Evolutionary conservation across 2,888 invertebrate genomes (phyloP).

Genomic region (Eilema griseolum): DNA sequence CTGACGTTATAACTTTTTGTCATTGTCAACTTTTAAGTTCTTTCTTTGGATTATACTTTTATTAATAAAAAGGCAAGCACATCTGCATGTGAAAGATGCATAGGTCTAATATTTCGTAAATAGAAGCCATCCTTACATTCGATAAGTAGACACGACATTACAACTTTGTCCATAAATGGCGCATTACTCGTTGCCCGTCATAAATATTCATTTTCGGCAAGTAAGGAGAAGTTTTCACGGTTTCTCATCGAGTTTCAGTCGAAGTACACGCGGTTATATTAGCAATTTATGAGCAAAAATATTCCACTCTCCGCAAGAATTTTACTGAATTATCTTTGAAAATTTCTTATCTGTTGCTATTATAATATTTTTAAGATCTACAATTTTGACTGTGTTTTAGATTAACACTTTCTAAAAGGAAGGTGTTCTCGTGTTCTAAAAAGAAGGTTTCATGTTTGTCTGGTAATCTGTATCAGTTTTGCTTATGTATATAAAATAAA

Average conservation of each 20-base stretch:
- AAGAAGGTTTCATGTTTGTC: too few relatives aligned
- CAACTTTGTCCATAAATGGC: conserved; percentile 84
- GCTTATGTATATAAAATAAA: too few relatives aligned
- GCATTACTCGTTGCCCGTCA: conserved; percentile 80
- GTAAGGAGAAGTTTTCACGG: conserved; percentile 80
- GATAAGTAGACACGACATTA: conserved; percentile 78
- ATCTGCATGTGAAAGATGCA: neutral
- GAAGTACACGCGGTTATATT: conserved; percentile 78
- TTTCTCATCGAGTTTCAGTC: conserved; percentile 68
- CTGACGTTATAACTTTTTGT: too few relatives aligned
- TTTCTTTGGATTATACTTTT: neutral
- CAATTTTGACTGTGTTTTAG: conserved; percentile 15
- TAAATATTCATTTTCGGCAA: conserved; percentile 85
- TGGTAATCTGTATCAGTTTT: too few relatives aligned
- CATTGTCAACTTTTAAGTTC: neutral
- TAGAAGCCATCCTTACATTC: conserved; percentile 67
- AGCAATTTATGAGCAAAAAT: conserved; percentile 84
- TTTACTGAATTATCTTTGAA: conserved; percentile 54
- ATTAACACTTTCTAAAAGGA: too few relatives aligned
- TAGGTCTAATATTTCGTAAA: conserved; percentile 39
- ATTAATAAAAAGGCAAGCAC: neutral
- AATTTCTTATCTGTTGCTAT: conserved; percentile 53
- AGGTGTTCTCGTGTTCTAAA: too few relatives aligned
- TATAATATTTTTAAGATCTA: conserved; percentile 37
- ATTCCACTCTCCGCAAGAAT: conserved; percentile 69